phyloP scores from a whole-genome alignment of 2,888 invertebrate genomes.

The Smittia sp. region DNA sequence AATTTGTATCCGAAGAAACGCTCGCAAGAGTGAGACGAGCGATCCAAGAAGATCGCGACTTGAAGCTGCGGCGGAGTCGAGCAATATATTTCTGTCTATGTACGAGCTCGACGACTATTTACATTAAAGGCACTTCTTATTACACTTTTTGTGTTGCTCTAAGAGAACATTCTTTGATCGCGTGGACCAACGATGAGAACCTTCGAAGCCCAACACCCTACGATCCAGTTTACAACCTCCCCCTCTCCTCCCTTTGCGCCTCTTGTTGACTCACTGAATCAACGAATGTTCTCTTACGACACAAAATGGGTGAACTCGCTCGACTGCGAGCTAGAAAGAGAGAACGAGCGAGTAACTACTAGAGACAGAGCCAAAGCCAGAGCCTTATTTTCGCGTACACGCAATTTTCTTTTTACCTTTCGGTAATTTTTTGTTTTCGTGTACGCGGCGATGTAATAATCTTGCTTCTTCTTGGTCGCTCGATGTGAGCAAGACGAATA shows the following conservation, averaged over 20 bases:
- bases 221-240: too few relatives aligned
- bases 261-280: too few relatives aligned
- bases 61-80: neutral
- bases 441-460: neutral
- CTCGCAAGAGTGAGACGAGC: neutral
- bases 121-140: conserved; percentile 15
- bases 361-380: neutral
- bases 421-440: neutral
- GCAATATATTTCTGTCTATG: neutral
- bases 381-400: neutral
- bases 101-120: neutral
- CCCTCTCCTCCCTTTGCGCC: too few relatives aligned
- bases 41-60: too few relatives aligned
- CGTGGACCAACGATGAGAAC: too few relatives aligned
- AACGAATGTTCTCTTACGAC: neutral
- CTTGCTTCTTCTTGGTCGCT: neutral
- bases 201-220: too few relatives aligned
- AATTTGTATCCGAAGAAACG: too few relatives aligned
- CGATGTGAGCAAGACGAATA: neutral
- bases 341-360: neutral
- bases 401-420: neutral
- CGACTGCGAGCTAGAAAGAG: neutral
- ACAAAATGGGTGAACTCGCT: conserved; percentile 22
- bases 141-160: conserved; percentile 5
- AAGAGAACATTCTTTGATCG: too few relatives aligned